Evolutionary conservation across 2,113 vertebrate species (phyloP), one percentile per base, ranked within the genome.

Genomic region (Coregonus clupeaformis): DNA sequence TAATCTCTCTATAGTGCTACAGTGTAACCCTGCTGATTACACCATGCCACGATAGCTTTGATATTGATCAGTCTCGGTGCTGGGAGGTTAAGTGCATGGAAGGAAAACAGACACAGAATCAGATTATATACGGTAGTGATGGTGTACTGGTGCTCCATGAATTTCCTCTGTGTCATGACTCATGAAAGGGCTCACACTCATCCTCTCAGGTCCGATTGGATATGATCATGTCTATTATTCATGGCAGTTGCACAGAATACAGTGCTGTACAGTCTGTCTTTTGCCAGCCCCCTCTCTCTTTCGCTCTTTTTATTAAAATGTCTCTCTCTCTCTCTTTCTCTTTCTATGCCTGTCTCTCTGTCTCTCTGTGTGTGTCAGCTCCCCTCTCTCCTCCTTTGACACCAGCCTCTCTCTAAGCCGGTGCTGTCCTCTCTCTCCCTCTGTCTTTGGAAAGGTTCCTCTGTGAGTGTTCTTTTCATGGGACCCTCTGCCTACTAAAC

Each of bases 41-140:
- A 27, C 47, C 9, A 7, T 77, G 75, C 1, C 25, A 65, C 12
- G 0, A 16, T 18, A 65, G 12, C 25, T 14, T 22, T 68, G 1
- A 16, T 60, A 89, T 89, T 65, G 86, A 91, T 88, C 78, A 7
- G 64, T 71, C 71, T 87, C 55, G 69, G 75, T 76, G 65, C 84
- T 16, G 12, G 49, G 49, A 52, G 49, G 49, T 52, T 3, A 52
- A 52, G 49, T 5, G 49, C 1, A 18, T 16, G 47, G 47, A 16
- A 49, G 47, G 47, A 49, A 12, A 14, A 49, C 1, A 4, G 12
- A 49, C 9, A 49, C 0, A 16, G 14, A 49, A 49, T 49, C 47
- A 52, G 14, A 52, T 18, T 18, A 52, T 52, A 52, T 52, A 3
- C 36, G 11, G 36, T 3, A 1, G 49, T 52, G 49, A 18, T 4